A percentile compares a stretch with the other conserved stretches of the same genome.
phyloP scores from a whole-genome alignment of 2,113 vertebrate genomes.

The Rutilus rutilus region DNA sequence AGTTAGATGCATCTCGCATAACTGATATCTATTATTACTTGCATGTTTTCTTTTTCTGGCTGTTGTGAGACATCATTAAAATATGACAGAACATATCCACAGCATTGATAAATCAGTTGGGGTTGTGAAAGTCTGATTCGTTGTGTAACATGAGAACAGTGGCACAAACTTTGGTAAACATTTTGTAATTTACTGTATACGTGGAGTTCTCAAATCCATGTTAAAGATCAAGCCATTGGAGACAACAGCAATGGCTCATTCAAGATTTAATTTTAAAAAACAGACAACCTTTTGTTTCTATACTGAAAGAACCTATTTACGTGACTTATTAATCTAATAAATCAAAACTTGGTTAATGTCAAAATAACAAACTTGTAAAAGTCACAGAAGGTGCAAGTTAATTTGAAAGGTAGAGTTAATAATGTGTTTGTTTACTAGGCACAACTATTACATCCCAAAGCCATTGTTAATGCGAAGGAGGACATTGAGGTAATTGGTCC shows the following conservation, averaged over 20 bases:
- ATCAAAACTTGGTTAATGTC: slow-evolving; percentile 10
- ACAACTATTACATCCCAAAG: background rate
- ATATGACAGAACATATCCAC: background rate
- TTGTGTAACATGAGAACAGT: background rate
- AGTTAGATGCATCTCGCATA: background rate
- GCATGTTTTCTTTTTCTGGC: background rate
- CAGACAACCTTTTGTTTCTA: slow-evolving; percentile 65
- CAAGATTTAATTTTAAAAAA: slow-evolving; percentile 63
- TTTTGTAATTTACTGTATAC: background rate
- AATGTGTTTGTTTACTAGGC: background rate
- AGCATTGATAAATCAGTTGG: background rate
- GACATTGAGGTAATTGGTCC: background rate
- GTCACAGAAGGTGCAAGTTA: background rate
- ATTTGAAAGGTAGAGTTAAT: background rate
- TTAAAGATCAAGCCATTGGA: background rate
- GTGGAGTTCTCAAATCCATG: background rate
- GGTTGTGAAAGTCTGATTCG: background rate
- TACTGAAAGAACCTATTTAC: slow-evolving; percentile 73
- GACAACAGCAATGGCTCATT: slow-evolving; percentile 30
- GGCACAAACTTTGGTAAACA: background rate
- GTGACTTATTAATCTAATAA: slow-evolving; percentile 43
- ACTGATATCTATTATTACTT: background rate
- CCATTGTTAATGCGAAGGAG: background rate
- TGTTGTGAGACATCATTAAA: slow-evolving; percentile 20
- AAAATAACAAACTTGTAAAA: background rate